Evolutionary conservation across 2,888 invertebrate genomes (phyloP).

Genomic region (Cybosia mesomella): DNA sequence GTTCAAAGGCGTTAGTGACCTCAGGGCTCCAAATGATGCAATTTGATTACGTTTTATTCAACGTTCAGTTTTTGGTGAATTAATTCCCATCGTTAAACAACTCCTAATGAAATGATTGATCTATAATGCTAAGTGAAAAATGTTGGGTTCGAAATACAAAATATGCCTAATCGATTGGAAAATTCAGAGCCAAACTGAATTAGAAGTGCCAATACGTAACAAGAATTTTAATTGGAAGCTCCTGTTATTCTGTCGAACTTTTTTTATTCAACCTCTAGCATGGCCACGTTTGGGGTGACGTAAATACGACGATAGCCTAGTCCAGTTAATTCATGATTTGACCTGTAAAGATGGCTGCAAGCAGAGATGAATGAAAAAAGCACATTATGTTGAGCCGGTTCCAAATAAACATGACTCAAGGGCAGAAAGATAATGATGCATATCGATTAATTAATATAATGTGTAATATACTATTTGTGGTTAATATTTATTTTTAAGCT

Average conservation of each 20-base stretch:
- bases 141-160: slow-evolving; percentile 1
- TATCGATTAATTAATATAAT: no score
- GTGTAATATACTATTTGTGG: no score
- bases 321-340: background rate
- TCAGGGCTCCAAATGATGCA: background rate
- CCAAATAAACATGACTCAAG: no score
- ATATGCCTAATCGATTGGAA: slow-evolving; percentile 10
- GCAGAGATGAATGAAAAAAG: no score
- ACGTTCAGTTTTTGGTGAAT: background rate
- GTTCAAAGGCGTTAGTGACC: no score
- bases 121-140: background rate
- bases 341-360: no score
- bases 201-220: background rate
- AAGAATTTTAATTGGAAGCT: slow-evolving; percentile 5
- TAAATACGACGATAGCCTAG: background rate
- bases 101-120: slow-evolving; percentile 1
- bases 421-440: no score
- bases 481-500: no score
- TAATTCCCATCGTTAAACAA: background rate
- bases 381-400: no score
- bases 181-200: slow-evolving; percentile 3
- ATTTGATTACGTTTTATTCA: background rate
- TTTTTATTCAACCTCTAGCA: background rate
- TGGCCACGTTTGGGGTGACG: background rate
- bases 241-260: background rate